Evolutionary conservation across 2,888 invertebrate species (phyloP).

Genomic region (Hypolimnas misippus): DNA sequence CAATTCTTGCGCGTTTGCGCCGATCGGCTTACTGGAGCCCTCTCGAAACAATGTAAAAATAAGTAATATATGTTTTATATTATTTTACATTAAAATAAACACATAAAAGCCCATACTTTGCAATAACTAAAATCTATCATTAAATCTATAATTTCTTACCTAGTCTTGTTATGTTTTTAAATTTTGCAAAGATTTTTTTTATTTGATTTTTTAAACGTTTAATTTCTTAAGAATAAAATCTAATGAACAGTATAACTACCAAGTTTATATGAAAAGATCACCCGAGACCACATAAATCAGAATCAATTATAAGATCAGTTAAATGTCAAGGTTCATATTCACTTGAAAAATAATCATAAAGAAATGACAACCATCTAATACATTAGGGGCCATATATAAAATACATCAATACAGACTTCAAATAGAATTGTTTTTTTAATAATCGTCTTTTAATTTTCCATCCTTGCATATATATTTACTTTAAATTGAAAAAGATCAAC

Average conservation of each 20-base stretch:
- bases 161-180: not conserved
- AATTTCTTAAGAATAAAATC: not conserved
- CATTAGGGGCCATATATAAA: not conserved
- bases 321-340: constrained; percentile 19
- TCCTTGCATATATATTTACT: too few species aligned
- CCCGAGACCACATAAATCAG: constrained; percentile 14
- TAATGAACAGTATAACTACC: not conserved
- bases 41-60: too few species aligned
- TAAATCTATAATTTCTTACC: constrained; percentile 4
- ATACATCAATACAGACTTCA: not conserved
- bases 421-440: not conserved
- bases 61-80: too few species aligned
- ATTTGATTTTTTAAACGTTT: not conserved
- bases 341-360: constrained; percentile 5
- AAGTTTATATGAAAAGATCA: constrained; percentile 25
- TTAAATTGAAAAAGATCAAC: too few species aligned
- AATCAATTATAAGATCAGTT: constrained; percentile 19
- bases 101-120: not conserved
- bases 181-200: not conserved
- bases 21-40: too few species aligned
- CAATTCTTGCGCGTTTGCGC: too few species aligned
- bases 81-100: not conserved
- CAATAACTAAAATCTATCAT: not conserved
- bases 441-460: not conserved
- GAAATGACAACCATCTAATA: not conserved